These are phyloP conservation scores for Alcedo atthis DNA, from an alignment of 2,797 vertebrate genomes.

Conservation along the genomic window DNA sequence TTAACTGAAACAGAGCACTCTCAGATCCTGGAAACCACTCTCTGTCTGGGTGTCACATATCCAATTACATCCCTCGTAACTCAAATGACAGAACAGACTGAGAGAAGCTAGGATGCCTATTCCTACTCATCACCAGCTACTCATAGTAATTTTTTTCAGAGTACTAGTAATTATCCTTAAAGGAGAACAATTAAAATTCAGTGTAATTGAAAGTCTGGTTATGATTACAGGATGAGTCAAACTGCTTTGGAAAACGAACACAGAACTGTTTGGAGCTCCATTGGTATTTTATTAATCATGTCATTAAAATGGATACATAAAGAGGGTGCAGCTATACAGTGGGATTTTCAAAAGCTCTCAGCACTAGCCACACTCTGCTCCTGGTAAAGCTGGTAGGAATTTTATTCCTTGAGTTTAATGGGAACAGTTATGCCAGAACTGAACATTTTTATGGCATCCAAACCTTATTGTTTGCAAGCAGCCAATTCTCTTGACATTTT, in stretches of 20 bases:
- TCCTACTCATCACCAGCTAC: conserved; percentile 68
- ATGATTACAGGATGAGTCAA: conserved; percentile 65
- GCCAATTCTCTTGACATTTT: neutral
- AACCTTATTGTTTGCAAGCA: neutral
- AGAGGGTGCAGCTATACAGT: conserved; percentile 40
- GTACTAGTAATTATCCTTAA: conserved; percentile 64
- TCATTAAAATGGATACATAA: conserved; percentile 46
- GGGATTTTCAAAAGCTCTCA: conserved; percentile 56
- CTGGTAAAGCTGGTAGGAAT: neutral
- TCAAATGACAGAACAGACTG: conserved; percentile 52
- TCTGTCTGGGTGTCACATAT: conserved; percentile 57
- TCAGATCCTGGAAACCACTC: conserved; percentile 65
- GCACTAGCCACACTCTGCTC: conserved; percentile 23
- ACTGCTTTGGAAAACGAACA: conserved; percentile 63
- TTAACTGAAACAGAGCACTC: conserved; percentile 56
- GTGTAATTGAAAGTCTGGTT: conserved; percentile 66
- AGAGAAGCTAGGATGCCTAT: conserved; percentile 30
- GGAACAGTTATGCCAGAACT: neutral
- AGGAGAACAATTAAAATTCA: conserved; percentile 66
- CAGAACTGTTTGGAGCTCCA: conserved; percentile 57
- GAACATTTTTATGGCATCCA: neutral
- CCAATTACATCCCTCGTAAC: conserved; percentile 64
- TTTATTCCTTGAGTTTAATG: conserved; percentile 21
- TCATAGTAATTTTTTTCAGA: conserved; percentile 63
- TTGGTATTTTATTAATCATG: conserved; percentile 62